Evolutionary conservation across 2,113 vertebrate genomes (phyloP), one percentile per base, ranked within the genome.

Genomic region (Ciconia maguari): DNA sequence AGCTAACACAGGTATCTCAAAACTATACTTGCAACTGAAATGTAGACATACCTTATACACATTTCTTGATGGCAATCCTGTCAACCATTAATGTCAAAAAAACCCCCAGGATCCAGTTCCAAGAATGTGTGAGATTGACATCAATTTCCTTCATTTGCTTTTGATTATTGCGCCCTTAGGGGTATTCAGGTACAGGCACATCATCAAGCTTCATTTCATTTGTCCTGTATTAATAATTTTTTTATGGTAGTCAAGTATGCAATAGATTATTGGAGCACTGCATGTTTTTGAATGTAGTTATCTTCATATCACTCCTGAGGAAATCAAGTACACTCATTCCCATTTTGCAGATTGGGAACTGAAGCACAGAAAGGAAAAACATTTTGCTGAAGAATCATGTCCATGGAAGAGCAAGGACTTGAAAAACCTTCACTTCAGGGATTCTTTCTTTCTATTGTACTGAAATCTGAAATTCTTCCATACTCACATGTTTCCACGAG

Each of bases 111-210:
- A 76, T 83, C 54, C 21, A 62, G 66, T 87, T 97, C 94, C 93
- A 96, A 95, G 94, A 94, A 93, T 70, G 48, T 34, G 21, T 70
- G 83, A 95, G 96, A 95, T 89, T 96, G 94, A 95, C 89, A 96
- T 96, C 87, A 91, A 94, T 93, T 96, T 96, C 94, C 66, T 96
- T 80, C 70, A 42, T 90, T 94, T 94, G 54, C 58, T 94, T 96
- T 91, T 94, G 83, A 76, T 89, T 96, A 91, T 87, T 95, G 70
- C 0, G 1, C 95, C 96, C 93, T 87, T 38, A 94, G 83, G 89
- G 87, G 25, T 94, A 76, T 87, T 96, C 97, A 97, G 91, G 97
- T 96, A 95, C 74, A 95, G 94, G 48, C 97, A 95, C 61, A 91
- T 96, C 87, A 72, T 75, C 54, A 57, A 87, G 79, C 42, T 91